Base-by-base conservation (phyloP, 64 coral and sea anemone genomes). In the Acropora tenuis region DNA sequence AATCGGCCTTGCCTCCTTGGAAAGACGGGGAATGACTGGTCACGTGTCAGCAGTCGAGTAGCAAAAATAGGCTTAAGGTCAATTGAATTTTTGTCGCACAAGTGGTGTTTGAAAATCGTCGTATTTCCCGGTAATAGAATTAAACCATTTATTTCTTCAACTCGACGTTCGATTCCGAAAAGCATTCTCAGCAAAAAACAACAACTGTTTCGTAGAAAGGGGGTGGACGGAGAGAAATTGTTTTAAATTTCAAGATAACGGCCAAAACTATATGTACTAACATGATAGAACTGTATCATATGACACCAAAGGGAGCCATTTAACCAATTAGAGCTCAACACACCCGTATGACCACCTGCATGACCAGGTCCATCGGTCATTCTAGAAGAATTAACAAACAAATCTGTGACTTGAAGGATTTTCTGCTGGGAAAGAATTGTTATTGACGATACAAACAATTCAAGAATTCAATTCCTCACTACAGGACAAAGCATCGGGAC, bases 341-440 rank as follows among this genome's bases (percentile, higher is more conserved):
- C 45, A 85, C 82, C 82, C 61, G 82, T n/a, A 13, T 45, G 9
- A 47, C 82, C 82, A 85, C 82, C 82, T 85, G 82, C 53, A 48
- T 66, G 49, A 11, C n/a, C 45, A 71, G 63, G 44, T 71, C 82
- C 11, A 85, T 72, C 47, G 82, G 82, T 85, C 82, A 85, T 85
- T 65, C 42, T 85, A 48, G 61, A 65, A 71, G 82, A 85, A 85
- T 85, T 45, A 12, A 11, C 2, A 8, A 16, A 11, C 15, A 71
- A 72, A 43, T 69, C 7, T n/a, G 43, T n/a, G 68, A 47, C 17
- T 30, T 30, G 30, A 11, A 50, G 20, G 53, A n/a, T 12, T 30
- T 13, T 58, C 53, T 20, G 20, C 17, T 17, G 68, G 68, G 0
- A 63, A 71, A 19, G 17, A 13, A 60, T 5, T 43, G 9, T 40